Conservation (phyloP, 2,113 vertebrate genomes). For the Nansenia antarctica region DNA sequence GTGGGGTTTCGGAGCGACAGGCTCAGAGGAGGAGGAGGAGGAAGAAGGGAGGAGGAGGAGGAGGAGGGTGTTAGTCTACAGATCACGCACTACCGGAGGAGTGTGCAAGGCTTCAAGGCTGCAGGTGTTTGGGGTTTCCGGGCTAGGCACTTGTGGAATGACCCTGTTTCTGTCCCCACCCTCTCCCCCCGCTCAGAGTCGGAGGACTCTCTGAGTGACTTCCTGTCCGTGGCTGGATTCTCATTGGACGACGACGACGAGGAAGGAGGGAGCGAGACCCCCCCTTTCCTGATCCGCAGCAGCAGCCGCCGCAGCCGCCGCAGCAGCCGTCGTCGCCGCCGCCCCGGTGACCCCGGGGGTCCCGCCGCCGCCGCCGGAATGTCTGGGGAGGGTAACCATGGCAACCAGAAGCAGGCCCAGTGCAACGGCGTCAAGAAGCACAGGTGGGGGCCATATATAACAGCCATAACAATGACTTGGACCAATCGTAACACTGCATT, state of each 20-base stretch:
- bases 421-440: slow-evolving; percentile 91
- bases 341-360: slow-evolving; percentile 56
- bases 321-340: slow-evolving; percentile 64
- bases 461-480: too few species aligned
- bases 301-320: slow-evolving; percentile 59
- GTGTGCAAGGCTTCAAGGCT: slow-evolving; percentile 14
- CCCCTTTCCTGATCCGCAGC: slow-evolving; percentile 61
- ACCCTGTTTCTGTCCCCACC: slow-evolving; percentile 54
- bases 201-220: slow-evolving; percentile 84
- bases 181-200: slow-evolving; percentile 77
- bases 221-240: slow-evolving; percentile 81
- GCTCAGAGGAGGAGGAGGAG: slow-evolving; percentile 39
- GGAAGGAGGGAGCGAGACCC: slow-evolving; percentile 66
- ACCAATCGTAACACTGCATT: too few species aligned
- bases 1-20: slow-evolving; percentile 79
- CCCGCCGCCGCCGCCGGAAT: slow-evolving; percentile 61
- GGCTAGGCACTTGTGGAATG: slow-evolving; percentile 32
- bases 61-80: slow-evolving; percentile 49
- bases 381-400: slow-evolving; percentile 86
- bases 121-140: slow-evolving; percentile 14
- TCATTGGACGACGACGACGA: slow-evolving; percentile 81
- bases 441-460: slow-evolving; percentile 94
- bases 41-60: slow-evolving; percentile 41
- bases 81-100: slow-evolving; percentile 55
- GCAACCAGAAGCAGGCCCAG: slow-evolving; percentile 76